A percentile compares a stretch with the other conserved stretches of the same genome.
These are phyloP conservation scores for Papilio helenus DNA, from an alignment of 1,140 invertebrate species.

Conservation along the genomic window DNA sequence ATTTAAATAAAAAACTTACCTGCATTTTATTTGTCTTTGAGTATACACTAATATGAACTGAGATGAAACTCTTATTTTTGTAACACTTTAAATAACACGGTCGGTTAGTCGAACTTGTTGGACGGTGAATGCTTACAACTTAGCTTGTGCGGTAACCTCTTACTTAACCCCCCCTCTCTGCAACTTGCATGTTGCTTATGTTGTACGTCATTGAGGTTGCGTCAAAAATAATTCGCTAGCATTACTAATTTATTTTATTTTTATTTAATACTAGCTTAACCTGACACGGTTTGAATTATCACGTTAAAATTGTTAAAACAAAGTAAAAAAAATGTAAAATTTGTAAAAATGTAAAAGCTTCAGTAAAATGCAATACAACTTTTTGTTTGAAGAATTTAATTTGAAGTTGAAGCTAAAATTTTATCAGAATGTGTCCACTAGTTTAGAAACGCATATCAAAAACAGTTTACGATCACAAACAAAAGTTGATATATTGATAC, in stretches of 20 bases:
- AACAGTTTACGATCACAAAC: too few species aligned
- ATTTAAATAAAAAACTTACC: not conserved
- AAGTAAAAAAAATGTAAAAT: too few species aligned
- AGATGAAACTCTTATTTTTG: not conserved
- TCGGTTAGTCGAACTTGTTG: constrained; percentile 38
- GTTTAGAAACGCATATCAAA: too few species aligned
- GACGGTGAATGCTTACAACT: constrained; percentile 63
- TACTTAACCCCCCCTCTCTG: constrained; percentile 73
- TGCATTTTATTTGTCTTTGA: not conserved
- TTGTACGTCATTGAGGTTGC: constrained; percentile 51
- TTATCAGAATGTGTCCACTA: too few species aligned
- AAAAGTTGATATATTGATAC: too few species aligned
- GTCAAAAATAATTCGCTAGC: constrained; percentile 49
- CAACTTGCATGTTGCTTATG: constrained; percentile 42
- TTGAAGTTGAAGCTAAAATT: too few species aligned
- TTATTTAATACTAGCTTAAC: not conserved
- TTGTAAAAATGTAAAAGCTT: too few species aligned
- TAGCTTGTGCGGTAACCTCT: constrained; percentile 70
- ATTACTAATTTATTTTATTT: constrained; percentile 30
- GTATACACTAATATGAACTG: not conserved
- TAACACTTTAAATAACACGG: not conserved
- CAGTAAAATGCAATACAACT: too few species aligned
- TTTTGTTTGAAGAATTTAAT: too few species aligned
- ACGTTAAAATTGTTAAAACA: not conserved
- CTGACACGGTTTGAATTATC: not conserved